phyloP scores from a whole-genome alignment of 2,113 vertebrate genomes.

The Callopanchax toddi region DNA sequence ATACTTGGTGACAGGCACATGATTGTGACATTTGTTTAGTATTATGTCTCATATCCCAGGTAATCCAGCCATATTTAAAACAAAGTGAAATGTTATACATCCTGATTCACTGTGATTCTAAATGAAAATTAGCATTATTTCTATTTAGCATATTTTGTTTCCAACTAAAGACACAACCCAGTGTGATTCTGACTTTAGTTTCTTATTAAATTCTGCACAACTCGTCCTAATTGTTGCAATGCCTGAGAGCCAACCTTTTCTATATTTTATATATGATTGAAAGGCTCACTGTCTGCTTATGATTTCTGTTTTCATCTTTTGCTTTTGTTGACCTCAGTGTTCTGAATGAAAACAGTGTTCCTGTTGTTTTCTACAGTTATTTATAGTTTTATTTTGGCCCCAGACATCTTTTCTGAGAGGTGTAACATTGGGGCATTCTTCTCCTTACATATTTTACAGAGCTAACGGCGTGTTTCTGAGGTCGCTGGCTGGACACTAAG shows the following conservation, averaged over 20 bases:
- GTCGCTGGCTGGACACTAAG: slow-evolving; percentile 67
- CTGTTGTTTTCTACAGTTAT: slow-evolving; percentile 33
- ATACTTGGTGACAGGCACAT: no score
- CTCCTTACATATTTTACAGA: slow-evolving; percentile 61
- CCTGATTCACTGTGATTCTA: no score
- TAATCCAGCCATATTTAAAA: no score
- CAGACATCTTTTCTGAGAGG: slow-evolving; percentile 31
- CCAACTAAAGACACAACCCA: no score
- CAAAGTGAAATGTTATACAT: no score
- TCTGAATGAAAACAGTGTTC: slow-evolving; percentile 15
- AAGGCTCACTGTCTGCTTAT: not conserved
- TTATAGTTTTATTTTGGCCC: slow-evolving; percentile 57
- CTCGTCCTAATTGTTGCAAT: no score
- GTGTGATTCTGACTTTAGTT: no score
- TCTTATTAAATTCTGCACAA: no score
- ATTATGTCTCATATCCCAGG: no score
- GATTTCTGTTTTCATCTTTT: not conserved
- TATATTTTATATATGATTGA: not conserved
- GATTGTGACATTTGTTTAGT: no score
- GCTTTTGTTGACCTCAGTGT: not conserved
- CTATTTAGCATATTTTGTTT: no score
- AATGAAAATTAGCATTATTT: no score
- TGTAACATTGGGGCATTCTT: slow-evolving; percentile 69
- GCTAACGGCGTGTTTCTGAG: slow-evolving; percentile 72
- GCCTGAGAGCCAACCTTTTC: not conserved